phyloP scores from a whole-genome alignment of 2,888 invertebrate species.

The Melieria picta region DNA sequence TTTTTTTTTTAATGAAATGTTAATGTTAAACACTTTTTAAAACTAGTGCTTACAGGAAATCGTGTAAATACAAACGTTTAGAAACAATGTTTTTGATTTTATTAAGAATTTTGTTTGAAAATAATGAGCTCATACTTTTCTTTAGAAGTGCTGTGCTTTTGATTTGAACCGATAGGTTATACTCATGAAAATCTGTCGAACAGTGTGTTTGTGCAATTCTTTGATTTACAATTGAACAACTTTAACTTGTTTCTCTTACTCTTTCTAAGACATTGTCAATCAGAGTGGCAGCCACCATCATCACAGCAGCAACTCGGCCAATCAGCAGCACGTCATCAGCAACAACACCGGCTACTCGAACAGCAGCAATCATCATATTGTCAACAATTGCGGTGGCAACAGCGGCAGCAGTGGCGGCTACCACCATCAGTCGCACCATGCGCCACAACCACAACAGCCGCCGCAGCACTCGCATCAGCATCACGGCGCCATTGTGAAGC shows the following conservation, averaged over 20 bases:
- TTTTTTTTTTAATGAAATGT: too few relatives aligned
- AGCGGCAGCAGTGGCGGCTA: slow-evolving; percentile 47
- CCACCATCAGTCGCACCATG: slow-evolving; percentile 48
- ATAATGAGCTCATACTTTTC: too few relatives aligned
- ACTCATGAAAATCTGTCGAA: neutral
- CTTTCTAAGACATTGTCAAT: slow-evolving; percentile 52
- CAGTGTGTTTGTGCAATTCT: too few relatives aligned
- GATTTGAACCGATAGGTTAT: too few relatives aligned
- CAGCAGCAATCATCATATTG: slow-evolving; percentile 52
- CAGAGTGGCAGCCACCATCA: slow-evolving; percentile 54
- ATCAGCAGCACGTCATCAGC: slow-evolving; percentile 54
- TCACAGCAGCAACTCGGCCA: slow-evolving; percentile 44
- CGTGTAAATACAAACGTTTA: too few relatives aligned
- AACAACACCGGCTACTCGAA: slow-evolving; percentile 47
- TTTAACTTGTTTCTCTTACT: neutral
- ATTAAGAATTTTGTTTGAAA: too few relatives aligned
- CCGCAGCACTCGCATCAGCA: slow-evolving; percentile 45
- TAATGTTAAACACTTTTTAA: too few relatives aligned
- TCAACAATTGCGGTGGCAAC: slow-evolving; percentile 52
- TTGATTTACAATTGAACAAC: too few relatives aligned
- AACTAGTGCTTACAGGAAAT: too few relatives aligned
- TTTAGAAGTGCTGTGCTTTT: too few relatives aligned
- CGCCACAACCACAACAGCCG: slow-evolving; percentile 41
- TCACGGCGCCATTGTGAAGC: slow-evolving; percentile 58
- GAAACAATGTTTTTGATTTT: too few relatives aligned